phyloP scores from a whole-genome alignment of 2,888 invertebrate species.

The Pandemis corylana region DNA sequence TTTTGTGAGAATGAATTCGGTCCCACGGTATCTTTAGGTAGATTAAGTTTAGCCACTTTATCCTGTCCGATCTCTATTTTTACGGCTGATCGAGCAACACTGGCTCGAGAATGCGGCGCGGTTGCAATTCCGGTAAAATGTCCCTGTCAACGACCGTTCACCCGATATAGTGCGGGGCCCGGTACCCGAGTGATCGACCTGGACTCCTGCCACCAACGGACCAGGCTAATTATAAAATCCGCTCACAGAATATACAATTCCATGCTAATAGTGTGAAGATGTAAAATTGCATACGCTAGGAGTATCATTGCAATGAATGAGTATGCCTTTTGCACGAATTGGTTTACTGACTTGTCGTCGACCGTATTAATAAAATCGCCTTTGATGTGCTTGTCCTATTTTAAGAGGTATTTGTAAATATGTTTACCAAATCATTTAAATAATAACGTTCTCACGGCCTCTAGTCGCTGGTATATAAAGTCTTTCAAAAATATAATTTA shows the following conservation, averaged over 20 bases:
- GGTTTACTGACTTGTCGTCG: slow-evolving; percentile 49
- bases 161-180: slow-evolving; percentile 75
- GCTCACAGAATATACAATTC: slow-evolving; percentile 65
- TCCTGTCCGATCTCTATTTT: slow-evolving; percentile 42
- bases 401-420: slow-evolving; percentile 1
- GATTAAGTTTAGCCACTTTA: slow-evolving; percentile 39
- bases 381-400: slow-evolving; percentile 16
- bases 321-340: slow-evolving; percentile 54
- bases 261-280: slow-evolving; percentile 66
- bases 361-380: slow-evolving; percentile 16
- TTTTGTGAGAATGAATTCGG: slow-evolving; percentile 32
- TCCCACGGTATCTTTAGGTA: slow-evolving; percentile 39
- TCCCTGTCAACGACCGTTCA: slow-evolving; percentile 78
- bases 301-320: slow-evolving; percentile 53
- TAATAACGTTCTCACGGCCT: background rate
- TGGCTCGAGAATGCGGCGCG: slow-evolving; percentile 57
- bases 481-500: slow-evolving; percentile 24
- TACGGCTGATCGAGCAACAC: slow-evolving; percentile 43
- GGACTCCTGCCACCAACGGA: slow-evolving; percentile 79
- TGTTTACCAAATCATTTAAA: background rate
- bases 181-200: slow-evolving; percentile 83
- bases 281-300: slow-evolving; percentile 61
- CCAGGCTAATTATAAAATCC: slow-evolving; percentile 74
- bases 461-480: slow-evolving; percentile 23
- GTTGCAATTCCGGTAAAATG: slow-evolving; percentile 69